These are phyloP conservation scores for Tetragnatha montana DNA, from an alignment of 2,888 invertebrate species.

Conservation along the genomic window DNA sequence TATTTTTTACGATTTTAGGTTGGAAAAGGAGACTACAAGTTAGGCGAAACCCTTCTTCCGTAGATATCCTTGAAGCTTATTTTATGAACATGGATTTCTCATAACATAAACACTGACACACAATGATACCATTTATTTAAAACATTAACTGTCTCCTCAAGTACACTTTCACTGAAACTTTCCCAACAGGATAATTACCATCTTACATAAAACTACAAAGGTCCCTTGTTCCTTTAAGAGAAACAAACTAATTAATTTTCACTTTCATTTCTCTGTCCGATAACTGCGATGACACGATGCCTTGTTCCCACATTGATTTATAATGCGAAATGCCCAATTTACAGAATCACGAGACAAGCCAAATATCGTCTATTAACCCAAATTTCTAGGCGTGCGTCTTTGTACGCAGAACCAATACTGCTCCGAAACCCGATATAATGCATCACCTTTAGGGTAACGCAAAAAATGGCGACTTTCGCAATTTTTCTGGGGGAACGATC, in stretches of 20 bases:
- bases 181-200: neutral
- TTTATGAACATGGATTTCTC: too few species aligned
- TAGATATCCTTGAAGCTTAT: too few species aligned
- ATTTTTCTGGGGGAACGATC: conserved; percentile 22
- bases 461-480: conserved; percentile 46
- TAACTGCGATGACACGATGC: conserved; percentile 29
- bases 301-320: conserved; percentile 32
- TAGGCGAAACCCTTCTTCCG: too few species aligned
- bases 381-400: conserved; percentile 28
- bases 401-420: conserved; percentile 64
- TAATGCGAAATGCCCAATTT: conserved; percentile 12
- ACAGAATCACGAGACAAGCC: conserved; percentile 8
- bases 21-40: too few species aligned
- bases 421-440: conserved; percentile 37
- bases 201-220: neutral
- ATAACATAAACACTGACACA: too few species aligned
- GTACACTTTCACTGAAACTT: neutral
- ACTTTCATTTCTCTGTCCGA: conserved; percentile 12
- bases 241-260: conserved; percentile 27
- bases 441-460: neutral
- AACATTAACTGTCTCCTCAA: neutral
- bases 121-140: neutral
- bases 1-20: too few species aligned
- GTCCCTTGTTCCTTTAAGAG: neutral
- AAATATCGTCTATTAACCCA: conserved; percentile 56